Conservation (phyloP, 2,797 vertebrate genomes). For the Atherinosoma microstoma region DNA sequence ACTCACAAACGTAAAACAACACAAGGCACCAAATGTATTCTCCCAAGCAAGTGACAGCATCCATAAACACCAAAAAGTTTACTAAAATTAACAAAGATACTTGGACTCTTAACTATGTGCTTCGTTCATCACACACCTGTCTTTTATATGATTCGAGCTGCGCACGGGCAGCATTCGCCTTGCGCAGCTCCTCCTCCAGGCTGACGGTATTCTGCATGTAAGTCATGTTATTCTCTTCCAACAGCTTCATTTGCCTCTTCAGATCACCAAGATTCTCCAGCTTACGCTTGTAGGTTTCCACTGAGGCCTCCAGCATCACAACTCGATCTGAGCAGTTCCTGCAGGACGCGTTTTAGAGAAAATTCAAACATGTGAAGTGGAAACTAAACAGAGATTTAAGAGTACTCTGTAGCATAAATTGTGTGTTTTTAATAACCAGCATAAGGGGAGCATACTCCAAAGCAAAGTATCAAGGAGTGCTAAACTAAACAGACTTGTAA, state of each 20-base stretch:
- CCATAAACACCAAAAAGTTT: neutral
- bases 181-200: conserved; percentile 95
- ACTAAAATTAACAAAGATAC: neutral
- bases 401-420: neutral
- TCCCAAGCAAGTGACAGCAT: neutral
- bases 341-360: neutral
- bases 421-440: neutral
- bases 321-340: conserved; percentile 93
- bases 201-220: conserved; percentile 98
- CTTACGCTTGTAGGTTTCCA: conserved; percentile 95
- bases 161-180: conserved; percentile 93
- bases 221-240: conserved; percentile 97
- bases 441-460: neutral
- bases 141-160: conserved; percentile 96
- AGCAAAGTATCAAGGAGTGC: neutral
- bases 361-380: neutral
- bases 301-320: conserved; percentile 92
- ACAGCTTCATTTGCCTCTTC: conserved; percentile 92
- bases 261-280: conserved; percentile 94
- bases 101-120: neutral
- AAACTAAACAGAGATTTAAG: neutral
- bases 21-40: neutral
- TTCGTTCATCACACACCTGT: conserved; percentile 81
- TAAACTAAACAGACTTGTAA: neutral
- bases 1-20: conserved; percentile 1